Percentiles rank a stretch among this genome's conserved stretches.
Evolutionary conservation across 2,888 invertebrate genomes (phyloP).

Genomic region (Leptothorax acervorum): DNA sequence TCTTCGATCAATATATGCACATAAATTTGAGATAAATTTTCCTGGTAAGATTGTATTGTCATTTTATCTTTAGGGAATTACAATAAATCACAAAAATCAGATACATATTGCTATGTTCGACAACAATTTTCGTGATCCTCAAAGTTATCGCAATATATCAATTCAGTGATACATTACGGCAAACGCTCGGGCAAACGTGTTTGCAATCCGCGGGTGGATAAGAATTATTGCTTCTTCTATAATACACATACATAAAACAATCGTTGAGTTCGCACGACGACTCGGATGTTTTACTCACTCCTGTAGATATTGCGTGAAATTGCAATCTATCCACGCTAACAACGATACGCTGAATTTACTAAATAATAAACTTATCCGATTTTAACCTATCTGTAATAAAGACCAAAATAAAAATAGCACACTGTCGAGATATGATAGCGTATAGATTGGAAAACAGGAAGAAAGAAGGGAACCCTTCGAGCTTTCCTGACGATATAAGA

Average conservation of each 20-base stretch:
- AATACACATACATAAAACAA: slow-evolving; percentile 13
- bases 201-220: background rate
- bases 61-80: slow-evolving; percentile 2
- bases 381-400: slow-evolving; percentile 4
- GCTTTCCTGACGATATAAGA: background rate
- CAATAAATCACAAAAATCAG: slow-evolving; percentile 2
- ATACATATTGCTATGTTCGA: background rate
- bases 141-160: slow-evolving; percentile 36
- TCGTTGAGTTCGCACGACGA: background rate
- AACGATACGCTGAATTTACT: background rate
- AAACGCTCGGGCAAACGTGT: background rate
- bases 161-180: slow-evolving; percentile 9
- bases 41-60: background rate
- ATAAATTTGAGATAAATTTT: background rate
- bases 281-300: background rate
- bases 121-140: slow-evolving; percentile 28
- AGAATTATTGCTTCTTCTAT: slow-evolving; percentile 27
- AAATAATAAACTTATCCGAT: background rate
- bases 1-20: background rate
- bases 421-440: background rate
- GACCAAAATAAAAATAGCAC: background rate
- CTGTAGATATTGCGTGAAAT: slow-evolving; percentile 8
- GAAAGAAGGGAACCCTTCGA: background rate
- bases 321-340: background rate
- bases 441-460: background rate